Conservation (phyloP, 2,113 vertebrate genomes). For the Mustelus asterias region DNA sequence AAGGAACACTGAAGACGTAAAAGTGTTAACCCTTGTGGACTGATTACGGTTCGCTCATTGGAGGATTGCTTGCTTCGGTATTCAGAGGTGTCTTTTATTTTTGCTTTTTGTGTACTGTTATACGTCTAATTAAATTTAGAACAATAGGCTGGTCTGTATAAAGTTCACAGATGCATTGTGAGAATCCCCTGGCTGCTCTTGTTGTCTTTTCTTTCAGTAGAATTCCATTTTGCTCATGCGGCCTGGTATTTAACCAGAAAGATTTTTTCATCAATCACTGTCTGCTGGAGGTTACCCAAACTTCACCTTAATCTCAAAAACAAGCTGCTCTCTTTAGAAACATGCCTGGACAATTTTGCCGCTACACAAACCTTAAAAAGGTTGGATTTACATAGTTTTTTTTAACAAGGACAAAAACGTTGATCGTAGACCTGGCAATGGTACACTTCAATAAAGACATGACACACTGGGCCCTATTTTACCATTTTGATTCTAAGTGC, state of each 20-base stretch:
- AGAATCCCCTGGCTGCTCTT: not conserved
- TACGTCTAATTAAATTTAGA: conserved; percentile 20
- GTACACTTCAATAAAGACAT: not conserved
- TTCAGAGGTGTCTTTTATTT: not conserved
- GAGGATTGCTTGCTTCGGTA: not conserved
- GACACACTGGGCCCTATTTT: not conserved
- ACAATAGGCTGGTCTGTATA: conserved; percentile 4
- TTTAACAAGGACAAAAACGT: not conserved
- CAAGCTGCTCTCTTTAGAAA: conserved; percentile 22
- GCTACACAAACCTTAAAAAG: not conserved
- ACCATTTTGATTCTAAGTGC: no score
- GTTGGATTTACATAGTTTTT: not conserved
- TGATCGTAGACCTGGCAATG: not conserved
- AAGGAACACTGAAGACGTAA: not conserved
- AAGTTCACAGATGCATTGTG: not conserved
- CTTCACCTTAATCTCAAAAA: conserved; percentile 22
- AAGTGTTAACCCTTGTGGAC: not conserved
- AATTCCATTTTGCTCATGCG: not conserved
- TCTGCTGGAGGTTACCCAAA: conserved; percentile 25
- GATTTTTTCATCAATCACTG: conserved; percentile 31
- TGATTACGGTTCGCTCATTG: not conserved
- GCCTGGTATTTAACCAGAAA: conserved; percentile 33
- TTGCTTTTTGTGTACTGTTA: not conserved
- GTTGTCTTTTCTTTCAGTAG: not conserved
- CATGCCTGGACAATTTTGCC: not conserved